Base-by-base conservation (phyloP, 2,888 invertebrate genomes). In the Hylaea fasciaria region DNA sequence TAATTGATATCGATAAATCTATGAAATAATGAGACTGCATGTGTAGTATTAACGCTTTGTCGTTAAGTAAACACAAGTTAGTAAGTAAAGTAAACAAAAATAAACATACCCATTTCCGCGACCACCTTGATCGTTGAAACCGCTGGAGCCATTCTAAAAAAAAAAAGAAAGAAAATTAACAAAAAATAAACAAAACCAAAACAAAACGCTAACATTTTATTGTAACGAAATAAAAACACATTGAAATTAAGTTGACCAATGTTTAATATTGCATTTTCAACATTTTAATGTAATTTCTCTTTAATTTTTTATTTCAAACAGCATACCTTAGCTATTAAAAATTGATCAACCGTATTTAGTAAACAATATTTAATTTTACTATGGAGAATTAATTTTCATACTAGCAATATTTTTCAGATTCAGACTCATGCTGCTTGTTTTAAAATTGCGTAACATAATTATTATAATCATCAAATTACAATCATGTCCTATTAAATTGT, bases 121-220 rank as follows among this genome's bases (percentile, higher is more conserved):
- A 65, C 96, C 95, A 50, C 95, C 95, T 70, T 96, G 94, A 73
- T 97, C 97, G 62, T 95, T 95, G 65, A 95, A 96, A 66, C 95
- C 93, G 57, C 95, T 96, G 73, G 95, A 95, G 70, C 97, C 97
- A 95, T 96, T 97, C 97, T 97, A 94, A 93, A 95, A 95, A 94
- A 90, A 94, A 94, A 94, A 93, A 93, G 91, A 93, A 92, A 90
- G 89, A 86, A 82, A 85, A 83, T 78, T 86, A 73, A 80, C 74
- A 76, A 72, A 72, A 77, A 71, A 73, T 72, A 73, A 78, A 80
- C 80, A 74, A 7, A 71, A 77, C 78, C 68, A 72, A 83, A 86
- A 80, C 56, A 83, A 85, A 84, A 86, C 69, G 66, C 73, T 77
- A 84, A 83, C 71, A 74, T 76, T 85, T 85, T 85, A 85, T 87